phyloP scores from a whole-genome alignment of 1,140 invertebrate species.

The Globodera ellingtonae region DNA sequence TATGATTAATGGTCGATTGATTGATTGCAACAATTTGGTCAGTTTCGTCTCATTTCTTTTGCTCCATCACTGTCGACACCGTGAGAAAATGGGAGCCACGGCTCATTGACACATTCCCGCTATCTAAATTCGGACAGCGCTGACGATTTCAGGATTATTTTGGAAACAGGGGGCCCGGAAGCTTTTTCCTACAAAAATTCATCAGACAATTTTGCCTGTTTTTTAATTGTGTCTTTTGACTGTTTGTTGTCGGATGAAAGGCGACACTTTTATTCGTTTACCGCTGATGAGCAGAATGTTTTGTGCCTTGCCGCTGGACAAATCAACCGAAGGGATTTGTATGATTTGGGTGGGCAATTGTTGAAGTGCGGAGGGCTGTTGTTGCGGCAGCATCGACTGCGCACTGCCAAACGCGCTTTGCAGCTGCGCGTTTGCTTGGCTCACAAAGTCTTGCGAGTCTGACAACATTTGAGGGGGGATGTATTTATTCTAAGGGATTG shows the following conservation, averaged over 20 bases:
- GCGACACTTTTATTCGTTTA: background rate
- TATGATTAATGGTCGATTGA: too few species aligned
- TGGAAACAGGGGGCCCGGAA: too few species aligned
- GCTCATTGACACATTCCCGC: background rate
- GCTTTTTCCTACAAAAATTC: too few species aligned
- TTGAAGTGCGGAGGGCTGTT: too few species aligned
- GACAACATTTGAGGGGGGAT: background rate
- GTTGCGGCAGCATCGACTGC: background rate
- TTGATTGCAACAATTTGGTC: too few species aligned
- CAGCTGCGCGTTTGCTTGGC: background rate
- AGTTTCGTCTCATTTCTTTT: background rate
- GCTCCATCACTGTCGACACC: background rate
- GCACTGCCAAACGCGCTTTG: background rate
- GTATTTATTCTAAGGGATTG: too few species aligned
- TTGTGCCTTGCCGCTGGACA: background rate
- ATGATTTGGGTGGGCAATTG: background rate
- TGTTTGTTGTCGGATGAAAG: too few species aligned
- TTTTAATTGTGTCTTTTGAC: too few species aligned
- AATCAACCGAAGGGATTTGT: background rate
- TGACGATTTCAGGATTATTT: too few species aligned
- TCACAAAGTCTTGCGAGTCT: background rate
- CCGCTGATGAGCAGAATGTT: background rate
- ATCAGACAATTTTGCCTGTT: too few species aligned
- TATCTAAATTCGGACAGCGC: background rate
- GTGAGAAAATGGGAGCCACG: background rate